Percentiles rank a stretch among this genome's conserved stretches.
These are phyloP conservation scores for Leucopsar rothschildi DNA, from an alignment of 2,113 vertebrate species.

Conservation along the genomic window DNA sequence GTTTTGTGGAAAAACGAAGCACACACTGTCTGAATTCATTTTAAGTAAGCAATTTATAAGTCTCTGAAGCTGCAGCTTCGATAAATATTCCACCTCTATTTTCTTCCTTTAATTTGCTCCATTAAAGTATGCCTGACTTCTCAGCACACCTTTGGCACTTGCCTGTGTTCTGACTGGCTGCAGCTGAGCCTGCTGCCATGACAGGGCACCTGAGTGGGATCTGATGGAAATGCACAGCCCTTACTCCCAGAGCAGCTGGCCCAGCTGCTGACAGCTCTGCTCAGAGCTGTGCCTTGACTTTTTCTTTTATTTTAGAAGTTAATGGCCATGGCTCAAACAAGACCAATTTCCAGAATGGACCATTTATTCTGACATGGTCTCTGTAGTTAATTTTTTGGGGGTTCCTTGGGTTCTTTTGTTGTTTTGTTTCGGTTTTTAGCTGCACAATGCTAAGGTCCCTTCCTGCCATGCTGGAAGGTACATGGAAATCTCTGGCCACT, in stretches of 20 bases:
- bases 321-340: background rate
- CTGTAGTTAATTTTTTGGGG: accelerated
- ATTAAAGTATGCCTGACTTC: background rate
- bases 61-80: background rate
- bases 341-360: background rate
- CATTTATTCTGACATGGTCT: background rate
- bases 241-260: background rate
- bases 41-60: background rate
- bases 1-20: background rate
- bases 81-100: background rate
- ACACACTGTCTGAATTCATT: background rate
- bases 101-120: background rate
- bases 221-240: background rate
- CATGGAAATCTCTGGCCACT: background rate
- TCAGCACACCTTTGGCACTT: background rate
- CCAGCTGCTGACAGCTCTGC: background rate
- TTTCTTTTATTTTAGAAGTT: background rate
- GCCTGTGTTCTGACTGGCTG: background rate
- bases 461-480: background rate
- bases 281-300: background rate
- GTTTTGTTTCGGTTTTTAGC: background rate
- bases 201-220: background rate
- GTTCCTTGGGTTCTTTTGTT: background rate
- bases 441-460: background rate
- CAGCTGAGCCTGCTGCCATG: background rate